Evolutionary conservation across 2,113 vertebrate species (phyloP).

Genomic region (Emydocephalus ijimae): DNA sequence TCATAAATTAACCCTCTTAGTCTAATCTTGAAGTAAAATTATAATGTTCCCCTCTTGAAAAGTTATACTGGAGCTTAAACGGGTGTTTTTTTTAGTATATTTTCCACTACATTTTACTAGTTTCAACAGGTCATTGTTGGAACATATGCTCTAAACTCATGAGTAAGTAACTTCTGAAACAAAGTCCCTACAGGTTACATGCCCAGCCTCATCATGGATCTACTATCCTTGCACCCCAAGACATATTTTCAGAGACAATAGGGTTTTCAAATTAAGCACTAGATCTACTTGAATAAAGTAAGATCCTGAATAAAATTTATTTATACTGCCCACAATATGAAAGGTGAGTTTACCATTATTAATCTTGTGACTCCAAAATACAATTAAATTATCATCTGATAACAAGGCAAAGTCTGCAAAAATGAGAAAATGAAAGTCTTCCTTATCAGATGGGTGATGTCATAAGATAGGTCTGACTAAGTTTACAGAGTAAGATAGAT

Average conservation of each 20-base stretch:
- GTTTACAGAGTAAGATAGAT: not conserved
- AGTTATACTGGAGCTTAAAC: constrained; percentile 48
- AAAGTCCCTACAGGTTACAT: not conserved
- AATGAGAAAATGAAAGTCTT: not conserved
- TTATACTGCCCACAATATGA: not conserved
- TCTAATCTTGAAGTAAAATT: constrained; percentile 56
- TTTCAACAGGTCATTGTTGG: constrained; percentile 28
- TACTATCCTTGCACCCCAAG: not conserved
- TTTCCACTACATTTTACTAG: constrained; percentile 22
- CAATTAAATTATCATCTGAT: not conserved
- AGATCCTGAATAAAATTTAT: not conserved
- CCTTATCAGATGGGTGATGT: not conserved
- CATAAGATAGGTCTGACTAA: not conserved
- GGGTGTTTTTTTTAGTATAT: not conserved
- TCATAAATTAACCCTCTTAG: constrained; percentile 65
- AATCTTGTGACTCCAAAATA: not conserved
- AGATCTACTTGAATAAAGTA: constrained; percentile 23
- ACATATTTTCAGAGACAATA: not conserved
- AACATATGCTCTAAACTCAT: not conserved
- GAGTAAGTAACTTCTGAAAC: not conserved
- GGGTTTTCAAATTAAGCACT: not conserved
- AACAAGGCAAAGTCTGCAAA: not conserved
- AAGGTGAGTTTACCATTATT: not conserved
- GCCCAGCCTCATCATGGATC: not conserved
- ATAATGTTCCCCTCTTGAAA: constrained; percentile 50